phyloP scores from a whole-genome alignment of 2,888 invertebrate species.

The Apodemia mormo region DNA sequence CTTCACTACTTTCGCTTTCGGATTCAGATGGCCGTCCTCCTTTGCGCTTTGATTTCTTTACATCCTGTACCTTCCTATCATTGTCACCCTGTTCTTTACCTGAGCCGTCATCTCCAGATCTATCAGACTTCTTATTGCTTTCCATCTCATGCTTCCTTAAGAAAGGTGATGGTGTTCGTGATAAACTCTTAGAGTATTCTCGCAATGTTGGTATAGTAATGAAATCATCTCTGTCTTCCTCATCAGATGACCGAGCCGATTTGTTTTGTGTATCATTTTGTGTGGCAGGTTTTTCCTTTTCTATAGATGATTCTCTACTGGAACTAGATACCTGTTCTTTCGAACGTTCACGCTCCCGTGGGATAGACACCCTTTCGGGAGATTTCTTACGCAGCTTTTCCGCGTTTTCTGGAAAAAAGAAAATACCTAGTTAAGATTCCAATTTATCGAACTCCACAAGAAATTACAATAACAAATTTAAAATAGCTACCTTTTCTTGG shows the following conservation, averaged over 20 bases:
- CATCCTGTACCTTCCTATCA: slow-evolving; percentile 57
- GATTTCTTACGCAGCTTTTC: slow-evolving; percentile 65
- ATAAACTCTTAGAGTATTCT: slow-evolving; percentile 88
- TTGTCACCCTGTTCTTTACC: slow-evolving; percentile 74
- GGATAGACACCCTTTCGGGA: slow-evolving; percentile 59
- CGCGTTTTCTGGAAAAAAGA: slow-evolving; percentile 56
- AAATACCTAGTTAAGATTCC: neutral
- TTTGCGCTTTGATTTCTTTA: slow-evolving; percentile 77
- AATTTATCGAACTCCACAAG: neutral
- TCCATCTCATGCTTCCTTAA: slow-evolving; percentile 85
- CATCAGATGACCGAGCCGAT: slow-evolving; percentile 63
- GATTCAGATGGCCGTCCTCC: slow-evolving; percentile 74
- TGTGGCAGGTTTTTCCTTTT: slow-evolving; percentile 58
- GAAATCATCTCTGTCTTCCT: slow-evolving; percentile 69
- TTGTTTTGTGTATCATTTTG: slow-evolving; percentile 56
- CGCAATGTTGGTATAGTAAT: slow-evolving; percentile 61
- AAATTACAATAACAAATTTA: neutral
- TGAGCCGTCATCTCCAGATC: slow-evolving; percentile 69
- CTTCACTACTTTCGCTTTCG: slow-evolving; percentile 73
- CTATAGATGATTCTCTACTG: slow-evolving; percentile 73
- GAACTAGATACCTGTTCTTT: slow-evolving; percentile 68
- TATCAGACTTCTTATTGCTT: slow-evolving; percentile 65
- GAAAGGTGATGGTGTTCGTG: slow-evolving; percentile 93
- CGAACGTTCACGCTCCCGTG: slow-evolving; percentile 48
- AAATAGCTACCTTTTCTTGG: slow-evolving; percentile 64